A percentile compares a stretch with the other conserved stretches of the same genome.
Evolutionary conservation across 2,113 vertebrate species (phyloP).

Genomic region (Aldabrachelys gigantea): DNA sequence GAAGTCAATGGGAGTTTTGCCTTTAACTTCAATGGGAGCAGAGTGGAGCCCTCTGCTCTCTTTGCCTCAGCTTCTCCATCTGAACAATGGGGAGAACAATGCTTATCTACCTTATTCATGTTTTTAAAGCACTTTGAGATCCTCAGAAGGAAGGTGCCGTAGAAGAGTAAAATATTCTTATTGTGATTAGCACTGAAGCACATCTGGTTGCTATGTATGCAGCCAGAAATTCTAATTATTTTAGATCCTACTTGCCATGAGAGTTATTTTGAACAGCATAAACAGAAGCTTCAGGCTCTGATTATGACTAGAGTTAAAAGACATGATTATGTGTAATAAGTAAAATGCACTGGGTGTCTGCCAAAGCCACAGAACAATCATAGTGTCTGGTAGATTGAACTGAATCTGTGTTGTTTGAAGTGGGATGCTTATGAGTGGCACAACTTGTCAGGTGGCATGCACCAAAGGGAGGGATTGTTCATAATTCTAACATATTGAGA

Average conservation of each 20-base stretch:
- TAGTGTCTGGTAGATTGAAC: not conserved
- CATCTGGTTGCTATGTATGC: accelerated
- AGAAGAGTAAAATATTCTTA: not conserved
- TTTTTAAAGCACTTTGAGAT: not conserved
- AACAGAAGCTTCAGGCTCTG: not conserved
- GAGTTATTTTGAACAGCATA: not conserved
- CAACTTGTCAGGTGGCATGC: not conserved
- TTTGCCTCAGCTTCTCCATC: not conserved
- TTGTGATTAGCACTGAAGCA: not conserved
- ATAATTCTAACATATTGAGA: not conserved
- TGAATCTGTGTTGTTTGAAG: not conserved
- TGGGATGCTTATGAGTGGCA: not conserved
- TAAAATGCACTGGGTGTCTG: not conserved
- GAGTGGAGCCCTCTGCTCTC: not conserved
- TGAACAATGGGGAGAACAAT: not conserved
- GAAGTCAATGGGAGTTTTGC: not conserved
- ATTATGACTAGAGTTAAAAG: not conserved
- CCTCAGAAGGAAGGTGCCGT: not conserved
- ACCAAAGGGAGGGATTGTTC: not conserved
- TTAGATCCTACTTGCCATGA: not conserved
- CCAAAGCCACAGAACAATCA: not conserved
- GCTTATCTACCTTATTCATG: not conserved
- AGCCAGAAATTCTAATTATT: not conserved
- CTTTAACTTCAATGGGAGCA: not conserved
- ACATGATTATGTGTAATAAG: not conserved